Percentiles rank a stretch among this genome's conserved stretches.
These are phyloP conservation scores for Ceriagrion tenellum DNA, from an alignment of 2,888 invertebrate genomes.

Conservation along the genomic window DNA sequence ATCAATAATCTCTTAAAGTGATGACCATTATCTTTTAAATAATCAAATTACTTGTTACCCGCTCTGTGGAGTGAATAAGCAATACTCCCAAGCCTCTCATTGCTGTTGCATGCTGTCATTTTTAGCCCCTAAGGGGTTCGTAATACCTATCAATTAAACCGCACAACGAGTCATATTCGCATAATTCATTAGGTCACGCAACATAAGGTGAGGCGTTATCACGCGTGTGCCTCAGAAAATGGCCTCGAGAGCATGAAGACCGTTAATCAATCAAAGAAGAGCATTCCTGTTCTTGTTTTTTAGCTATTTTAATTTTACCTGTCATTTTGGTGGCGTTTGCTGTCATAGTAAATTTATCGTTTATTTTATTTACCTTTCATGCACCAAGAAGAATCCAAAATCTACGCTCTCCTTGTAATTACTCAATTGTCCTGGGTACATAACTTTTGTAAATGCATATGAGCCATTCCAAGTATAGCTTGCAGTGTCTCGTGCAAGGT, in stretches of 20 bases:
- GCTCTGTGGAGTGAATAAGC: background rate
- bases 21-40: too few relatives aligned
- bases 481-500: too few relatives aligned
- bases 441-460: too few relatives aligned
- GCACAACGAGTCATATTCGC: background rate
- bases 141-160: background rate
- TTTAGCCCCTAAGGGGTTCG: background rate
- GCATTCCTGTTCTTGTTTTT: background rate
- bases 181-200: background rate
- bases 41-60: too few relatives aligned
- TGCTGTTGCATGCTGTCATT: background rate
- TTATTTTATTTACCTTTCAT: background rate
- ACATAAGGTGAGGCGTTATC: background rate
- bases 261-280: background rate
- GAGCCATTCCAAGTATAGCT: too few relatives aligned
- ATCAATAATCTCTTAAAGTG: too few relatives aligned
- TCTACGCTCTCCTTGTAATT: too few relatives aligned
- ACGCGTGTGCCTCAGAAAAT: background rate
- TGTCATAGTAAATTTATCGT: background rate
- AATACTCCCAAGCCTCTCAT: background rate
- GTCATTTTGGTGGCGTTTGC: background rate
- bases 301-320: background rate
- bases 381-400: too few relatives aligned
- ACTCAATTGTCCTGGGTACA: too few relatives aligned
- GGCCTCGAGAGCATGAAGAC: background rate